phyloP scores from a whole-genome alignment of 2,888 invertebrate species.

The Heliconius ethilla region DNA sequence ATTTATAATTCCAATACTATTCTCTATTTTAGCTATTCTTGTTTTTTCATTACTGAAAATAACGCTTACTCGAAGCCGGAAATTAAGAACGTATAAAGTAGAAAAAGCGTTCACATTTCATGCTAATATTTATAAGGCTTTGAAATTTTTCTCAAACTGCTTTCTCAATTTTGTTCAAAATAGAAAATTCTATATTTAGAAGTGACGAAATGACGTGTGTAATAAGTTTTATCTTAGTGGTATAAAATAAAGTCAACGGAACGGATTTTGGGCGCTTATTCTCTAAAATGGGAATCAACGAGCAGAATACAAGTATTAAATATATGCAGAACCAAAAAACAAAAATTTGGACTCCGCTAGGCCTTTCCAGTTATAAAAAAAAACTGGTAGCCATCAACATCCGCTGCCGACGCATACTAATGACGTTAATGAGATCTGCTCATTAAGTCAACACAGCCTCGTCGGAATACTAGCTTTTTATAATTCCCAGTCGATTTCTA shows the following conservation, averaged over 20 bases:
- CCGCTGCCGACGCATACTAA: conserved; percentile 41
- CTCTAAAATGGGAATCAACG: background rate
- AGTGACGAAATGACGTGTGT: background rate
- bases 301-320: background rate
- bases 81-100: conserved; percentile 5
- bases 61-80: background rate
- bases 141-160: background rate
- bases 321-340: conserved; percentile 24
- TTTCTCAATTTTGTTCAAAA: background rate
- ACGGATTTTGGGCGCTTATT: no score
- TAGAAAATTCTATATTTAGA: background rate
- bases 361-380: conserved; percentile 36
- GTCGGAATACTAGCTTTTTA: conserved; percentile 37
- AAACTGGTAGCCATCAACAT: conserved; percentile 42
- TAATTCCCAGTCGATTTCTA: conserved; percentile 37
- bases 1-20: background rate
- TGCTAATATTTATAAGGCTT: background rate
- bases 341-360: conserved; percentile 11
- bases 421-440: conserved; percentile 43
- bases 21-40: background rate
- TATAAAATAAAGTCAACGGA: no score
- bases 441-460: conserved; percentile 37
- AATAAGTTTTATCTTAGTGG: background rate
- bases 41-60: no score
- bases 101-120: background rate